Base-by-base conservation (phyloP, 1,140 invertebrate species). In the Drosophila carrolli region DNA sequence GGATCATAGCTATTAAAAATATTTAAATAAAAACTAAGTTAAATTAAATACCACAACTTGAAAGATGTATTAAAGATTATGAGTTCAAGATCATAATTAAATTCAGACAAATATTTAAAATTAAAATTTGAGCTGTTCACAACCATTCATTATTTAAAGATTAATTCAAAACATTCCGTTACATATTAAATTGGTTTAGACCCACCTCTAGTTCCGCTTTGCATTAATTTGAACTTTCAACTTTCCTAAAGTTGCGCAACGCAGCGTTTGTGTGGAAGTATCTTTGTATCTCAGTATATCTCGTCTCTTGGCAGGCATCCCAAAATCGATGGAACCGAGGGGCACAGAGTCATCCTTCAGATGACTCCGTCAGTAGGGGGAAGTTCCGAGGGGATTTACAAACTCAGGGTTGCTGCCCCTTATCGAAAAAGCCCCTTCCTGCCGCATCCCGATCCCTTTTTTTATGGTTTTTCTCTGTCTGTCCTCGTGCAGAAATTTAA, bases 401-500 rank as follows among this genome's bases (percentile, higher is more conserved):
- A 13, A 35, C 27, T 50, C 46, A 53, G 62, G 43, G 55, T 48
- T 65, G 62, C 54, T 65, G 54, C 54, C 54, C 54, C 48, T 47
- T 14, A 35, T 37, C 29, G 44, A 63, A 14, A 14, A 10, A 13
- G 29, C 47, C 46, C 23, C 40, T 35, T 23, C 60, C n/a, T 50
- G 9, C 67, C 59, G 40, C 47, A 47, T 37, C 41, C 58, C 79
- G 63, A 62, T 81, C 73, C 74, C 77, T 73, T 66, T 73, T 66
- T 80, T 83, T 77, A 74, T 88, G 80, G 68, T 57, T 48, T 67
- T 55, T 43, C 61, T 29, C 48, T 37, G 46, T 16, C 41, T 32
- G 47, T 46, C 43, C 51, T 27, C 58, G 61, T 51, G 57, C 72
- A 75, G 68, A 78, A 77, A 89, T 78, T 89, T 84, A 75, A 88